Evolutionary conservation across 1,140 invertebrate species (phyloP).

Genomic region (Drosophila saltans): DNA sequence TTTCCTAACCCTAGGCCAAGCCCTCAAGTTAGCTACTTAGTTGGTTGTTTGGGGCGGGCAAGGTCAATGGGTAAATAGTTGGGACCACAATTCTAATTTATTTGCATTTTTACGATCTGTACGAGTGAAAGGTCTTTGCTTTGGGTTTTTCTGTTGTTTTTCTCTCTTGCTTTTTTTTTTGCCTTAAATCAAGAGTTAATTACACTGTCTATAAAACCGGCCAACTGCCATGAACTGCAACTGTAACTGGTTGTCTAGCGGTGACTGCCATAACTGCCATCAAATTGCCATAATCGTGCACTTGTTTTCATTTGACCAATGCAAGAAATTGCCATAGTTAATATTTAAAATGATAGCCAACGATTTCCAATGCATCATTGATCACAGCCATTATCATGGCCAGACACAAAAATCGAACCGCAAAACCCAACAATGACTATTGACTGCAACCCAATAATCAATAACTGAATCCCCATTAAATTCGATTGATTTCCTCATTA

Average conservation of each 20-base stretch:
- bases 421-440: slow-evolving; percentile 30
- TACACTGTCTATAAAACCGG: slow-evolving; percentile 36
- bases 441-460: neutral
- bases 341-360: slow-evolving; percentile 31
- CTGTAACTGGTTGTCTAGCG: slow-evolving; percentile 53
- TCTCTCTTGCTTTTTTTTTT: slow-evolving; percentile 8
- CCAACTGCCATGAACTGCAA: slow-evolving; percentile 38
- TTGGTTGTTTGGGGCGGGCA: slow-evolving; percentile 15
- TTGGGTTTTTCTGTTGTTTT: neutral
- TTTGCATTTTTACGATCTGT: slow-evolving; percentile 55
- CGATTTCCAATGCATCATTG: slow-evolving; percentile 37
- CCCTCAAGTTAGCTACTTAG: neutral
- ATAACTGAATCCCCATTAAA: neutral
- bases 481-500: slow-evolving; percentile 63
- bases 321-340: slow-evolving; percentile 66
- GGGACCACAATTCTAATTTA: slow-evolving; percentile 39
- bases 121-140: slow-evolving; percentile 65
- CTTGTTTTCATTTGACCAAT: slow-evolving; percentile 69
- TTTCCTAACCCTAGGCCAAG: slow-evolving; percentile 16
- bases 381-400: slow-evolving; percentile 14
- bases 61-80: slow-evolving; percentile 49
- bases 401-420: slow-evolving; percentile 30
- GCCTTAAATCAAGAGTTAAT: slow-evolving; percentile 49
- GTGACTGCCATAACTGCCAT: slow-evolving; percentile 40
- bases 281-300: slow-evolving; percentile 73